Conservation (phyloP, 2,113 vertebrate species). For the Erythrocercus mccallii region DNA sequence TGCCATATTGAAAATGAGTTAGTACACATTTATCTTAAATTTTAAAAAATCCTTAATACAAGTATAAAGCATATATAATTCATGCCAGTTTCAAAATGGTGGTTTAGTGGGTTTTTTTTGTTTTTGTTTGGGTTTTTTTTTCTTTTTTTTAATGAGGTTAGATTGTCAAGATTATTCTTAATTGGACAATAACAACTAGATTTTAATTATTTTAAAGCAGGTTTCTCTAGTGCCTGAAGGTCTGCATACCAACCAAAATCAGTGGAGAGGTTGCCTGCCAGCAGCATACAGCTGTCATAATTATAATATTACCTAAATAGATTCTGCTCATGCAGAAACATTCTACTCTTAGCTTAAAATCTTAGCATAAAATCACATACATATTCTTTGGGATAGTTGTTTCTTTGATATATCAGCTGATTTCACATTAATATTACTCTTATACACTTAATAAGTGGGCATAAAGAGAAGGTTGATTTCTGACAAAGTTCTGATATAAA, state of each 20-base stretch:
- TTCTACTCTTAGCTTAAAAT: neutral
- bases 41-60: neutral
- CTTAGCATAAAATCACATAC: neutral
- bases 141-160: neutral
- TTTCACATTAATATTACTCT: neutral
- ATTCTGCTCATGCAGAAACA: neutral
- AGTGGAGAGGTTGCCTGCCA: neutral
- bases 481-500: neutral
- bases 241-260: neutral
- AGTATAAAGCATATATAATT: neutral
- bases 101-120: neutral
- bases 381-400: neutral
- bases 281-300: neutral
- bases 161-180: neutral
- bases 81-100: neutral
- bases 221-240: neutral
- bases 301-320: neutral
- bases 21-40: neutral
- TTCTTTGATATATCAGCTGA: neutral
- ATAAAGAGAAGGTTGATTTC: neutral
- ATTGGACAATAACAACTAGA: neutral
- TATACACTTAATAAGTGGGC: neutral
- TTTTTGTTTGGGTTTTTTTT: neutral
- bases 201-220: neutral
- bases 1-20: neutral